Conservation (phyloP, 2,888 invertebrate species). For the Apeira syringaria region DNA sequence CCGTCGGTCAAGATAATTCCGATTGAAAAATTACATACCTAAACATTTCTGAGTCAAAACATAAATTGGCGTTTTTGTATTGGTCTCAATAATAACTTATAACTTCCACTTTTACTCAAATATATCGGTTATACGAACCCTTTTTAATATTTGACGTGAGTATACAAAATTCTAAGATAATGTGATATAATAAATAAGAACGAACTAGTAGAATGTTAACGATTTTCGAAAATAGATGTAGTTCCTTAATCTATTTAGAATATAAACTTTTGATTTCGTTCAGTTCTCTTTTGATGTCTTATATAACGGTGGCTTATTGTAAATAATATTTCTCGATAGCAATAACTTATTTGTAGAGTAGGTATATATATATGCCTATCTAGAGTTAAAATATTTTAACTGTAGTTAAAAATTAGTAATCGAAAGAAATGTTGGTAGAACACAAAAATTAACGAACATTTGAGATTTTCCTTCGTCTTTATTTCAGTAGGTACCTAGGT, state of each 20-base stretch:
- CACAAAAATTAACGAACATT: slow-evolving; percentile 18
- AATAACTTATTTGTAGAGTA: slow-evolving; percentile 62
- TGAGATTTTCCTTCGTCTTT: not conserved
- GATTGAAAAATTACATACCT: slow-evolving; percentile 47
- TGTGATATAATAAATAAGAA: slow-evolving; percentile 74
- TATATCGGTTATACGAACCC: slow-evolving; percentile 14
- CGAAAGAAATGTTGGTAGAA: too few relatives aligned
- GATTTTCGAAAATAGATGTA: slow-evolving; percentile 42
- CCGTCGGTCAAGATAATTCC: slow-evolving; percentile 71
- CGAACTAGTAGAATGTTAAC: slow-evolving; percentile 54
- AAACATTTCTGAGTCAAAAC: too few relatives aligned
- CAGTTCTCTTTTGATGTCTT: slow-evolving; percentile 65
- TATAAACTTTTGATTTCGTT: slow-evolving; percentile 45
- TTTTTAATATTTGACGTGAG: slow-evolving; percentile 33
- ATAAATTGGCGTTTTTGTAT: slow-evolving; percentile 2
- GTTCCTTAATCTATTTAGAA: slow-evolving; percentile 30
- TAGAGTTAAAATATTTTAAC: slow-evolving; percentile 40
- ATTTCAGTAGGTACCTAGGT: too few relatives aligned
- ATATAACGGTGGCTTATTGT: slow-evolving; percentile 52
- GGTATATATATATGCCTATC: too few relatives aligned
- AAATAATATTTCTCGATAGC: slow-evolving; percentile 62
- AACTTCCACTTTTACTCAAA: slow-evolving; percentile 5
- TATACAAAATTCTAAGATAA: slow-evolving; percentile 79
- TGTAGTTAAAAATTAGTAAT: slow-evolving; percentile 34
- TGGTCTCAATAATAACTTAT: slow-evolving; percentile 1